These are phyloP conservation scores for Bettongia penicillata DNA, from an alignment of 2,113 vertebrate genomes.

Conservation along the genomic window DNA sequence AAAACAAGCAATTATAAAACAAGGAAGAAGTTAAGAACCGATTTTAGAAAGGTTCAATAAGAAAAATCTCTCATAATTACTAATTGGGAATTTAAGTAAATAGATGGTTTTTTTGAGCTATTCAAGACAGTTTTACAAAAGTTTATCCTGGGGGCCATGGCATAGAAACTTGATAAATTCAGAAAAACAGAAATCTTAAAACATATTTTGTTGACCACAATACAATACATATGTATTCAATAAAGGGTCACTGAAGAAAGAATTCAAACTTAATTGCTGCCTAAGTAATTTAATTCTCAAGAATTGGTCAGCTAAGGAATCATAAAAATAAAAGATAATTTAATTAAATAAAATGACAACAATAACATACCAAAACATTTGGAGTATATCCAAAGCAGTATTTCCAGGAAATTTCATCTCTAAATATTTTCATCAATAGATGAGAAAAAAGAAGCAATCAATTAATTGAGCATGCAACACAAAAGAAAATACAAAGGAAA, in stretches of 20 bases:
- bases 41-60: neutral
- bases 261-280: neutral
- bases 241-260: neutral
- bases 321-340: neutral
- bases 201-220: neutral
- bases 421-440: neutral
- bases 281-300: neutral
- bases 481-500: neutral
- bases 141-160: rapidly evolving
- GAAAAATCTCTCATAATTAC: neutral
- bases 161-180: neutral
- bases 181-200: neutral
- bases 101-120: neutral
- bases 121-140: neutral
- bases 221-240: neutral
- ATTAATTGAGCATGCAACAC: neutral
- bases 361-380: neutral
- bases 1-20: neutral
- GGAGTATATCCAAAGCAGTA: neutral
- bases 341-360: neutral
- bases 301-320: neutral
- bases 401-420: neutral
- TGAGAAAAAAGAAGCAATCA: neutral
- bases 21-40: too few relatives aligned
- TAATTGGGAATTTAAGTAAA: neutral